Conservation (phyloP, 2,888 invertebrate species). For the Acleris sparsana region DNA sequence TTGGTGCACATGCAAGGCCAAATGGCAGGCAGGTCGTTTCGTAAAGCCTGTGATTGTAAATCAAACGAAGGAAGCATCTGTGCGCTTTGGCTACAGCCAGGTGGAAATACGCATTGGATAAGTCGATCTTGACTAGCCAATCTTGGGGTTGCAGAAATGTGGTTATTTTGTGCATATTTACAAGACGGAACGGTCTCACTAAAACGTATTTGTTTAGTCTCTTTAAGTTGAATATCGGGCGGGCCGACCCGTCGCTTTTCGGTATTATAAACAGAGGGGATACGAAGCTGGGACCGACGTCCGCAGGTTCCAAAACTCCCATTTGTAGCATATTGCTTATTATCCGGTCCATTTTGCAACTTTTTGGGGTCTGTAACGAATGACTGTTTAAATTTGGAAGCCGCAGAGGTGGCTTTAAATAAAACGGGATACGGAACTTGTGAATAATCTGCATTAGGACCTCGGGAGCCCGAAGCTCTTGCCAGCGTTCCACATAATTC, state of each 20-base stretch:
- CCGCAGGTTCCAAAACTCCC: conserved; percentile 6
- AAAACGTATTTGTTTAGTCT: conserved; percentile 22
- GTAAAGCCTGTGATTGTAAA: neutral
- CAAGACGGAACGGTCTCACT: conserved; percentile 24
- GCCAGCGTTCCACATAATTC: neutral
- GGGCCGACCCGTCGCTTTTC: conserved; percentile 16
- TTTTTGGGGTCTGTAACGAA: conserved; percentile 8
- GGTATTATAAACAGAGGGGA: conserved; percentile 23
- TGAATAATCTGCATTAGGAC: neutral
- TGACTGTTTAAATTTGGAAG: neutral
- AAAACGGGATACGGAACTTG: neutral
- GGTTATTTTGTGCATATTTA: conserved; percentile 19
- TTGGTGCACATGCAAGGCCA: neutral
- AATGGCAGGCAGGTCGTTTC: neutral
- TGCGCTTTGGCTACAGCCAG: neutral
- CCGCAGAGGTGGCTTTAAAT: neutral
- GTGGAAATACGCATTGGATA: neutral
- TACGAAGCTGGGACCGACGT: conserved; percentile 11
- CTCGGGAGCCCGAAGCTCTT: neutral
- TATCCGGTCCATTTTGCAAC: neutral
- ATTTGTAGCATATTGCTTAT: conserved; percentile 5
- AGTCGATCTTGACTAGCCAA: conserved; percentile 1
- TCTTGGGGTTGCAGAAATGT: conserved; percentile 4
- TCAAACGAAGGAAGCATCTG: neutral
- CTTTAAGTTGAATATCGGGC: conserved; percentile 32